Conservation (phyloP, 2,113 vertebrate genomes). For the Uria lomvia region DNA sequence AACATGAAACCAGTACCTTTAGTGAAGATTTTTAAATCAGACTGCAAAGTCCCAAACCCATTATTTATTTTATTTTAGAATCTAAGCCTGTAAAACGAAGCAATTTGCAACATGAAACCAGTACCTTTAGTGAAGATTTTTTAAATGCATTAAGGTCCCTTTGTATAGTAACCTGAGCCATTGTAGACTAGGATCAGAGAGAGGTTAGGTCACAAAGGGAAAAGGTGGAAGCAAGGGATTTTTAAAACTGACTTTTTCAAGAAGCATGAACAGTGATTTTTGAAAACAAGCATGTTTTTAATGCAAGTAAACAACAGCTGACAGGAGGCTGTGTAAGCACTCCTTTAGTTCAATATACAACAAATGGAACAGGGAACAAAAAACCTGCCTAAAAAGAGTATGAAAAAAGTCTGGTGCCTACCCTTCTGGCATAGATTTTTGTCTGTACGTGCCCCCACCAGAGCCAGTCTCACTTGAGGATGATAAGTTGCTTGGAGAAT, state of each 20-base stretch:
- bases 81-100: not conserved
- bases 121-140: not conserved
- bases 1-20: not conserved
- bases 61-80: not conserved
- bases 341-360: not conserved
- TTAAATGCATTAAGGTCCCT: not conserved
- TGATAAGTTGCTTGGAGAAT: conserved; percentile 83
- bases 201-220: not conserved
- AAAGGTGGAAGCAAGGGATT: not conserved
- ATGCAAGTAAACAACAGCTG: not conserved
- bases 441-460: conserved; percentile 84
- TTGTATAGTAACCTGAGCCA: not conserved
- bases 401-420: conserved; percentile 70
- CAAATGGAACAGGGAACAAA: not conserved
- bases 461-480: conserved; percentile 86
- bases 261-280: not conserved
- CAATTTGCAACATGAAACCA: not conserved
- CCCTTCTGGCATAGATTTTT: conserved; percentile 93
- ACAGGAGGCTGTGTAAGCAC: not conserved
- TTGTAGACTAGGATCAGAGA: not conserved
- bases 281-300: conserved; percentile 9
- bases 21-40: not conserved
- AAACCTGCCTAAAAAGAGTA: not conserved
- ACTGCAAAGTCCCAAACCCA: not conserved
- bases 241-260: not conserved